Evolutionary conservation across 2,113 vertebrate species (phyloP).

Genomic region (Anguilla japonica): DNA sequence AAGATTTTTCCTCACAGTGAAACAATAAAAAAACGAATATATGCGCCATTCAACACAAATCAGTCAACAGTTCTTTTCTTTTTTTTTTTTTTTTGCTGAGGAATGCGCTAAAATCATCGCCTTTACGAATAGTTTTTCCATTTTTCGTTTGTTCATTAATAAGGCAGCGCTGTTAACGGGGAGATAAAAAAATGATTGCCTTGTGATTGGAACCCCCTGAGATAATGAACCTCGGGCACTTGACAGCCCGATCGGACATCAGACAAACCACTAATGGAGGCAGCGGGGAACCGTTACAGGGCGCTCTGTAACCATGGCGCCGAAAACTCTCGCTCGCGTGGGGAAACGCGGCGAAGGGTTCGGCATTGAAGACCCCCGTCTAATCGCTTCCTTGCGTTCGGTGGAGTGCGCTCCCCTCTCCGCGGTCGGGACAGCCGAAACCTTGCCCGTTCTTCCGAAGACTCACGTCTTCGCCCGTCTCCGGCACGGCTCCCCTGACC

Average conservation of each 20-base stretch:
- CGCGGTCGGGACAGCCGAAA: no score
- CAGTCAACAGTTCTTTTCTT: neutral
- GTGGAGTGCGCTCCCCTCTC: no score
- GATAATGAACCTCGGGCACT: constrained; percentile 28
- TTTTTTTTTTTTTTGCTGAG: constrained; percentile 17
- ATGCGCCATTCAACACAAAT: neutral
- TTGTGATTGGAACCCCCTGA: constrained; percentile 42
- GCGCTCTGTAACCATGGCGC: neutral
- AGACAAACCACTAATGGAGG: neutral
- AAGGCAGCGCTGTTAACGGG: constrained; percentile 40
- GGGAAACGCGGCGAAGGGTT: no score
- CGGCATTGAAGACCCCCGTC: no score
- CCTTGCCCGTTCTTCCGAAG: no score
- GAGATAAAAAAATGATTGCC: constrained; percentile 44
- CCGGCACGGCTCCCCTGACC: no score
- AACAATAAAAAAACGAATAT: neutral
- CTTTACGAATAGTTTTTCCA: constrained; percentile 9
- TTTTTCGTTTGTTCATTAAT: constrained; percentile 40
- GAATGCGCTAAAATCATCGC: neutral
- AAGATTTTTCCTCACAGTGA: neutral
- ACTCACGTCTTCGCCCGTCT: no score
- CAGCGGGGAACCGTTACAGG: neutral
- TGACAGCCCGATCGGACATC: neutral
- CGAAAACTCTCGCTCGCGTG: no score
- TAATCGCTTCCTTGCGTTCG: no score